These are phyloP conservation scores for Zelleria hepariella DNA, from an alignment of 2,888 invertebrate species.

Conservation along the genomic window DNA sequence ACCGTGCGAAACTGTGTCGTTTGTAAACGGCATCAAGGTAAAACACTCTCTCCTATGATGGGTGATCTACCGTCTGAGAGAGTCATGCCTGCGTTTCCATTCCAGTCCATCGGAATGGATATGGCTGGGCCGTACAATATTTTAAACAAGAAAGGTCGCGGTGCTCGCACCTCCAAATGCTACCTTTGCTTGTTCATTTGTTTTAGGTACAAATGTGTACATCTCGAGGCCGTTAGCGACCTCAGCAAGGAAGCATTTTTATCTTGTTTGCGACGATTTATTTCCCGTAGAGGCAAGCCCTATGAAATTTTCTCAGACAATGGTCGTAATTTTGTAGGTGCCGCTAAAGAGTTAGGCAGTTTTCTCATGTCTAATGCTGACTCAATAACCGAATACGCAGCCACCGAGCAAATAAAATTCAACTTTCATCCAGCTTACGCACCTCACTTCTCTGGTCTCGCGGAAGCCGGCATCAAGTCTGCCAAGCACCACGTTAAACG, in stretches of 20 bases:
- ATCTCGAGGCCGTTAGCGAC: constrained; percentile 14
- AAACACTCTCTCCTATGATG: background rate
- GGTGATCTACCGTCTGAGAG: constrained; percentile 9
- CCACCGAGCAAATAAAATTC: constrained; percentile 16
- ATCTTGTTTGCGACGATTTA: constrained; percentile 12
- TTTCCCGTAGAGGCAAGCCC: constrained; percentile 16
- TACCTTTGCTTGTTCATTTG: constrained; percentile 16
- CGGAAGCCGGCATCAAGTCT: constrained; percentile 17
- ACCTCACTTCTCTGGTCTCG: no score
- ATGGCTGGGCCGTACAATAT: constrained; percentile 16
- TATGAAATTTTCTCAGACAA: constrained; percentile 14
- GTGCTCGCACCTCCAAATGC: constrained; percentile 12
- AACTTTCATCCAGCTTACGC: constrained; percentile 12
- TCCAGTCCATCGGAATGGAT: constrained; percentile 12
- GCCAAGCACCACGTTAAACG: constrained; percentile 13
- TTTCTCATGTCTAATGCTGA: constrained; percentile 9
- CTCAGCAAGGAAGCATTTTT: constrained; percentile 13
- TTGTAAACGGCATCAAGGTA: background rate
- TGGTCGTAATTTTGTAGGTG: constrained; percentile 17
- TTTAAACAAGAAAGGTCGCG: background rate
- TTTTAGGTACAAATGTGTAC: constrained; percentile 11
- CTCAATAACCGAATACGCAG: constrained; percentile 8
- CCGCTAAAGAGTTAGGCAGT: no score
- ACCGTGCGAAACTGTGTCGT: background rate
- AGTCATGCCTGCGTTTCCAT: constrained; percentile 8